Percentiles rank a stretch among this genome's conserved stretches.
These are phyloP conservation scores for Lumbricus terrestris DNA, from an alignment of 2,888 invertebrate species.

Conservation along the genomic window DNA sequence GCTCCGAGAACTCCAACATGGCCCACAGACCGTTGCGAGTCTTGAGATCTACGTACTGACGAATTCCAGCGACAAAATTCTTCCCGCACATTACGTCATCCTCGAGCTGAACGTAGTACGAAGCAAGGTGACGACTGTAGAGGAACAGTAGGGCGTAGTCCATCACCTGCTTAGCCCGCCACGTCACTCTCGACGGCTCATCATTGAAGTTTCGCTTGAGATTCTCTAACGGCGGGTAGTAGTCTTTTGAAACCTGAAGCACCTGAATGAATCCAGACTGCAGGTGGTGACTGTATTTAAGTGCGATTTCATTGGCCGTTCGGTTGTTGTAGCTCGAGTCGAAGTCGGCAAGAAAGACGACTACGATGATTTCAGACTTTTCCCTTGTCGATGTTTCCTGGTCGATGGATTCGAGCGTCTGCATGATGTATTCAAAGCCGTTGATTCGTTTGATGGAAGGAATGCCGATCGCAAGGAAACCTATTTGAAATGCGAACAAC, in stretches of 20 bases:
- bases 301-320: slow-evolving; percentile 37
- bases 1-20: slow-evolving; percentile 52
- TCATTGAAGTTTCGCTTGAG: slow-evolving; percentile 54
- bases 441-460: slow-evolving; percentile 56
- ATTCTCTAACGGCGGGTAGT: slow-evolving; percentile 45
- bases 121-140: slow-evolving; percentile 47
- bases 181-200: slow-evolving; percentile 48
- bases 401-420: slow-evolving; percentile 56
- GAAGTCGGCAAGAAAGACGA: slow-evolving; percentile 57
- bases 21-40: slow-evolving; percentile 45
- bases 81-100: slow-evolving; percentile 52
- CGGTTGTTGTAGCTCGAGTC: slow-evolving; percentile 44
- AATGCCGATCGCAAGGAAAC: slow-evolving; percentile 58
- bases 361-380: slow-evolving; percentile 47
- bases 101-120: slow-evolving; percentile 54
- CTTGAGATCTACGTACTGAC: neutral
- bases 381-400: slow-evolving; percentile 49
- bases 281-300: slow-evolving; percentile 42
- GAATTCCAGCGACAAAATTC: slow-evolving; percentile 44
- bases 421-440: slow-evolving; percentile 50
- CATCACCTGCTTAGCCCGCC: slow-evolving; percentile 57
- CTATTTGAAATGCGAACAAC: slow-evolving; percentile 38
- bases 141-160: slow-evolving; percentile 45
- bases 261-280: slow-evolving; percentile 55
- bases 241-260: slow-evolving; percentile 45